Base-by-base conservation (phyloP, 2,888 invertebrate species). In the Hypomecis atomaria region DNA sequence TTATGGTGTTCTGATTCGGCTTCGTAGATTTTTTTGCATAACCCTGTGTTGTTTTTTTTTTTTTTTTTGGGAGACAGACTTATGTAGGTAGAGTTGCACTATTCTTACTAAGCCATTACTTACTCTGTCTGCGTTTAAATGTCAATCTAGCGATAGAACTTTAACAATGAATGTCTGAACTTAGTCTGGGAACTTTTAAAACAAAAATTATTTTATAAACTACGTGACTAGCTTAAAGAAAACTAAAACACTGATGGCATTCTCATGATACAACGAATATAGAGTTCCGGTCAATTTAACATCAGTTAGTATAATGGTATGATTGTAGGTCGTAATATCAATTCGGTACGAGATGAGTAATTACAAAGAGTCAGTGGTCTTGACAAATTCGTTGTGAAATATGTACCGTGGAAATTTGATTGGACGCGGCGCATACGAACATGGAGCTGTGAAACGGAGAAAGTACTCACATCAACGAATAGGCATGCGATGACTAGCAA, bases 361-460 rank as follows among this genome's bases (percentile, higher is more conserved):
- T 90, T 89, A 89, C 87, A 77, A 75, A 78, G 60, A 65, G 79
- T 78, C 83, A 79, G 78, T 82, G 81, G 75, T 87, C 85, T 85
- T 90, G 89, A 90, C 89, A 90, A 90, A 92, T 90, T 87, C 78
- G 81, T 85, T 84, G 85, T 87, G 84, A 88, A 86, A 85, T 89
- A 88, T 87, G 85, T 84, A 84, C 88, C 89, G 86, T 84, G 82
- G 74, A 84, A 84, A 89, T 88, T 83, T 79, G 85, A 90, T 90
- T 88, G 79, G 88, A 78, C 81, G 74, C 85, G 86, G 83, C 83
- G 74, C 65, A 70, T 45, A 34, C 36, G 58, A 65, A 70, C 72
- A 62, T 56, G 68, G 71, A 76, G 70, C 62, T 73, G 66, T 47
- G 62, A 67, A 65, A 33, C 6, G 34, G 48, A 13, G 37, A 61